Percentiles rank a stretch among this genome's conserved stretches.
Evolutionary conservation across 1,140 invertebrate genomes (phyloP).

Genomic region (Anoplophora glabripennis): DNA sequence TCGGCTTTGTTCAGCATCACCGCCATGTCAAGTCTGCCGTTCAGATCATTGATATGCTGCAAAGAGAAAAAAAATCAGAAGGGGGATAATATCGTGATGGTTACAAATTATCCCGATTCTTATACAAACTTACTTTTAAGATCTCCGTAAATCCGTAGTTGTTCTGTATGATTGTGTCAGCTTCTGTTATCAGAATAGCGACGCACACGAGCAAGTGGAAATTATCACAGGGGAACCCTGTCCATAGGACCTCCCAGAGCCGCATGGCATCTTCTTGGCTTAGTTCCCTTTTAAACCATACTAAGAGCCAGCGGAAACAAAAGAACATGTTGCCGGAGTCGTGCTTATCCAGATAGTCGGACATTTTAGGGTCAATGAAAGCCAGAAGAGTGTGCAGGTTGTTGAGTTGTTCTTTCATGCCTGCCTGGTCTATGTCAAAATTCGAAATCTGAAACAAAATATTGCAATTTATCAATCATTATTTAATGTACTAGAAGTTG

Average conservation of each 20-base stretch:
- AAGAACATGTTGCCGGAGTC: conserved; percentile 99
- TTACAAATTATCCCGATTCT: background rate
- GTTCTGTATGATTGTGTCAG: conserved; percentile 80
- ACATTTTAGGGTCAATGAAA: conserved; percentile 80
- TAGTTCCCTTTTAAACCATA: conserved; percentile 82
- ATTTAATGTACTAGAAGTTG: background rate
- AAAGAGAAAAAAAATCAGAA: conserved; percentile 41
- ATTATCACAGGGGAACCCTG: conserved; percentile 85
- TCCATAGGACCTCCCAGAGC: conserved; percentile 86
- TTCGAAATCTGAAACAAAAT: conserved; percentile 72
- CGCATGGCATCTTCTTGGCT: conserved; percentile 71
- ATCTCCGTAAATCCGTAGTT: conserved; percentile 95
- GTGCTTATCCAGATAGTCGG: conserved; percentile 81
- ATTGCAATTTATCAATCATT: background rate
- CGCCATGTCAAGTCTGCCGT: conserved; percentile 77
- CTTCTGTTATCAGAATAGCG: conserved; percentile 88
- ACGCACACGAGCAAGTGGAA: conserved; percentile 90
- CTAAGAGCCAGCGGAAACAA: conserved; percentile 91
- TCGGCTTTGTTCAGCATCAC: conserved; percentile 80
- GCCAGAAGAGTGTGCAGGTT: conserved; percentile 80
- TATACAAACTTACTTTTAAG: conserved; percentile 70
- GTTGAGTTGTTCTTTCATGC: conserved; percentile 90
- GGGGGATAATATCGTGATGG: background rate
- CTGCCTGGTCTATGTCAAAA: conserved; percentile 96
- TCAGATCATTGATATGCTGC: conserved; percentile 91